Percentiles rank a stretch among this genome's conserved stretches.
These are phyloP conservation scores for Hippocampus kuda DNA, from an alignment of 2,797 vertebrate genomes.

Conservation along the genomic window DNA sequence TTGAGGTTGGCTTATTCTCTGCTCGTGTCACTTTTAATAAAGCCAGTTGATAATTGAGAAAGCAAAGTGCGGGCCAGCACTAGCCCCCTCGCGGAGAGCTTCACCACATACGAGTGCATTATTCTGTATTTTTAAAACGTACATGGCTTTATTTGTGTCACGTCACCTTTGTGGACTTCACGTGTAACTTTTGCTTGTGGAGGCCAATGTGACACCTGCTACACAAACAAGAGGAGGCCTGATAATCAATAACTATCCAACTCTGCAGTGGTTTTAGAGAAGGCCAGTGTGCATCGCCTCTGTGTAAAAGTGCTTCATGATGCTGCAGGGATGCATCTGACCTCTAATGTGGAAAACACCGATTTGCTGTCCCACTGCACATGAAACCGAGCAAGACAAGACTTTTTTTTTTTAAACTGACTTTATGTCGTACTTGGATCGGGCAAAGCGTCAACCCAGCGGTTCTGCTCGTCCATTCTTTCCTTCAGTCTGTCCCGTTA, in stretches of 20 bases:
- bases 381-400: conserved; percentile 23
- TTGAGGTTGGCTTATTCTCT: conserved; percentile 4
- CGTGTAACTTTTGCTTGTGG: background rate
- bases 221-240: background rate
- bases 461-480: conserved; percentile 49
- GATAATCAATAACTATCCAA: background rate
- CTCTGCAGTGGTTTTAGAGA: background rate
- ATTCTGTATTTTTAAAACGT: background rate
- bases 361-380: conserved; percentile 36
- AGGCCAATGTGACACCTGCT: background rate
- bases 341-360: conserved; percentile 52
- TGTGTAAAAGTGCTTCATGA: conserved; percentile 25
- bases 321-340: conserved; percentile 42
- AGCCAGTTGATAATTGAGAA: conserved; percentile 5
- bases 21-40: conserved; percentile 8
- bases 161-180: background rate
- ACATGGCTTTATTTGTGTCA: background rate
- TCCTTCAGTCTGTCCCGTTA: conserved; percentile 47
- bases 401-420: conserved; percentile 25
- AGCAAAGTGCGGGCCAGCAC: background rate
- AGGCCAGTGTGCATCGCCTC: background rate
- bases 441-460: conserved; percentile 29
- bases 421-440: conserved; percentile 36
- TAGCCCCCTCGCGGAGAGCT: background rate
- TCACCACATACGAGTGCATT: background rate